Evolutionary conservation across 2,797 vertebrate species (phyloP).

Genomic region (Gymnothorax javanicus): DNA sequence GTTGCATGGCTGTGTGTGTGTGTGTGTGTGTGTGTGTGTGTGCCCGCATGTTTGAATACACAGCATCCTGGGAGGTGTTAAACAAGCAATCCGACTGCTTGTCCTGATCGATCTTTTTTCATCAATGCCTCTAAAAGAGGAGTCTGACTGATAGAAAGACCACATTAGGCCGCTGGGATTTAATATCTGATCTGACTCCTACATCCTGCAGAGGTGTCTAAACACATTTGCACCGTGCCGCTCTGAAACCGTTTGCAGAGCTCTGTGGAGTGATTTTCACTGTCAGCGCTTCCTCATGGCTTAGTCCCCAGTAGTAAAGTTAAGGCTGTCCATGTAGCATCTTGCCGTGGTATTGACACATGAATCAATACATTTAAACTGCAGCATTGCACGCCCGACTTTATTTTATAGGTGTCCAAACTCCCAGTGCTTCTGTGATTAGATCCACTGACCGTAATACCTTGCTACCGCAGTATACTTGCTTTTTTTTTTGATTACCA

Average conservation of each 20-base stretch:
- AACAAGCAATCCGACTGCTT: constrained; percentile 51
- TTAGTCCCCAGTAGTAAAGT: background rate
- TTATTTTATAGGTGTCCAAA: background rate
- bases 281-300: background rate
- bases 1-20: background rate
- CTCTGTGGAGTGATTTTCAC: background rate
- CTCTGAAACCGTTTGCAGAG: background rate
- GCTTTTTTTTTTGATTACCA: too few relatives aligned
- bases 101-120: constrained; percentile 42
- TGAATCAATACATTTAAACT: background rate
- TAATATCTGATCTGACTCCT: background rate
- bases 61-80: constrained; percentile 51
- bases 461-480: too few relatives aligned
- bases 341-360: background rate
- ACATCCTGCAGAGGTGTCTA: background rate
- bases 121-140: background rate
- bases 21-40: constrained; percentile 11
- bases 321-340: background rate
- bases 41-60: too few relatives aligned
- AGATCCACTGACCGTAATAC: background rate
- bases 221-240: background rate
- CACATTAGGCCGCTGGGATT: constrained; percentile 25
- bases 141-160: constrained; percentile 20
- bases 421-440: background rate
- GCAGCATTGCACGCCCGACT: background rate